Conservation (phyloP, 1,140 invertebrate genomes). For the Ostrea denselamellosa region DNA sequence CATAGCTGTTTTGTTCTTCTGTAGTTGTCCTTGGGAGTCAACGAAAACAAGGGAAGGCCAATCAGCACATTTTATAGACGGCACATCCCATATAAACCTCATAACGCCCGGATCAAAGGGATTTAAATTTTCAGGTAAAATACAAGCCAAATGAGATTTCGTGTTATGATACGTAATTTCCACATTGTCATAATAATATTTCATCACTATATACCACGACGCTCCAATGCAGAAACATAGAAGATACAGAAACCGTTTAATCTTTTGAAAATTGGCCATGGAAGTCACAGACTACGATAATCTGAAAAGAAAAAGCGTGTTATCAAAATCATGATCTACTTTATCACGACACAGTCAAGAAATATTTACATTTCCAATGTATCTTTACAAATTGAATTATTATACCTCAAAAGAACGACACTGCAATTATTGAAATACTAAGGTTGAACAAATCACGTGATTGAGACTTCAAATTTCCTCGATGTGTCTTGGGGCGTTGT, state of each 20-base stretch:
- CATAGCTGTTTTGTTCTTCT: conserved; percentile 43
- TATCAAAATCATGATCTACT: background rate
- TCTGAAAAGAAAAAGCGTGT: background rate
- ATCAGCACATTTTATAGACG: conserved; percentile 40
- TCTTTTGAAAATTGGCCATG: background rate
- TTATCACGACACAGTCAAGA: background rate
- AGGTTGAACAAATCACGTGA: too few species aligned
- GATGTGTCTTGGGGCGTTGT: too few species aligned
- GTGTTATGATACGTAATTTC: conserved; percentile 1
- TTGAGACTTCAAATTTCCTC: too few species aligned
- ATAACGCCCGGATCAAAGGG: conserved; percentile 40
- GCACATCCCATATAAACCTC: conserved; percentile 37
- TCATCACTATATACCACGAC: background rate
- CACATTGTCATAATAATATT: conserved; percentile 4
- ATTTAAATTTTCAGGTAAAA: conserved; percentile 21
- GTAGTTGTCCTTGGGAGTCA: conserved; percentile 31
- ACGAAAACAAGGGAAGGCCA: conserved; percentile 46
- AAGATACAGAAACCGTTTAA: background rate
- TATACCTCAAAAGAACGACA: background rate
- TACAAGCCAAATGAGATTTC: conserved; percentile 8
- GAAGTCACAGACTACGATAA: background rate
- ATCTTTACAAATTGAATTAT: background rate
- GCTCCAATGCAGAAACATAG: background rate
- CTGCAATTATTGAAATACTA: background rate
- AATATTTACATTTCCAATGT: background rate